These are phyloP conservation scores for Astyanax mexicanus DNA, from an alignment of 2,797 vertebrate species.

Conservation along the genomic window DNA sequence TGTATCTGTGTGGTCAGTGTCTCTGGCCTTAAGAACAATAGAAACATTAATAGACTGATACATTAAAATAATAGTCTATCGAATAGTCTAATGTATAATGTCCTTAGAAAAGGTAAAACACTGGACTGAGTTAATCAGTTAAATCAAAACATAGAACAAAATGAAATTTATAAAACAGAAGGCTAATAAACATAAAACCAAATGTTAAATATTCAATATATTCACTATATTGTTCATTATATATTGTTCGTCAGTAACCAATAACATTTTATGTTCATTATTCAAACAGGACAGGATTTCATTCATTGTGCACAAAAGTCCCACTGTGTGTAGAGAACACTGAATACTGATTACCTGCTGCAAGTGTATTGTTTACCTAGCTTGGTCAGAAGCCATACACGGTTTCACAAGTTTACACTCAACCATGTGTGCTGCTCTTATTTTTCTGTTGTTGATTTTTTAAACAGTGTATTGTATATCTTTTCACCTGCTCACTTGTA, in stretches of 20 bases:
- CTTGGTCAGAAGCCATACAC: slow-evolving; percentile 28
- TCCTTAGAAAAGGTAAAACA: not conserved
- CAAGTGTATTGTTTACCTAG: slow-evolving; percentile 26
- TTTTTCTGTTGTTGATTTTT: slow-evolving; percentile 50
- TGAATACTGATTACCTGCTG: slow-evolving; percentile 37
- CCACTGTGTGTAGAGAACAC: slow-evolving; percentile 38
- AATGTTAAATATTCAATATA: too few species aligned
- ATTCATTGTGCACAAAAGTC: slow-evolving; percentile 34
- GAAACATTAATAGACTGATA: not conserved
- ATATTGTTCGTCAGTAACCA: not conserved
- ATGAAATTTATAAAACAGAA: too few species aligned
- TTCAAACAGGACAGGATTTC: not conserved
- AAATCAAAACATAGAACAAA: not conserved
- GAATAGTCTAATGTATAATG: too few species aligned
- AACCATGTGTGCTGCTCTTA: slow-evolving; percentile 21
- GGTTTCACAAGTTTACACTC: slow-evolving; percentile 11
- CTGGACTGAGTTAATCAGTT: not conserved
- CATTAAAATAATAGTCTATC: not conserved
- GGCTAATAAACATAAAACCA: too few species aligned
- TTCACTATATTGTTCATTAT: too few species aligned
- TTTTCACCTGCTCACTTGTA: slow-evolving; percentile 6
- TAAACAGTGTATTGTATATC: not conserved
- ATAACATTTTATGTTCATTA: not conserved
- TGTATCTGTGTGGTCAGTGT: too few species aligned
- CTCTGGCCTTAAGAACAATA: not conserved